Base-by-base conservation (phyloP, 1,140 invertebrate species). In the Halesus radiatus region DNA sequence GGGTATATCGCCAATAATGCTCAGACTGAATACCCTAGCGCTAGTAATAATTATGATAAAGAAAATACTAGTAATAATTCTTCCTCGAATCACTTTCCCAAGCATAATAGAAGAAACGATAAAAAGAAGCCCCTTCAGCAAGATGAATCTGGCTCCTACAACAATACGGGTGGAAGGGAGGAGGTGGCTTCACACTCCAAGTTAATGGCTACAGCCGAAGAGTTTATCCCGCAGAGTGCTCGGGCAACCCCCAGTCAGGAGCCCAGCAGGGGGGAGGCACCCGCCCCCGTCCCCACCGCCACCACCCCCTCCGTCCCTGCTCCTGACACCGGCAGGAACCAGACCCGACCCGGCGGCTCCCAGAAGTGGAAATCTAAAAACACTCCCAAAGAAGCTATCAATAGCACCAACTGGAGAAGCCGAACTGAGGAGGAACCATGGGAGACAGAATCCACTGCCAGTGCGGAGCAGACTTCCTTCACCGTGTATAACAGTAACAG, bases 171-270 rank as follows among this genome's bases (percentile, higher is more conserved):
- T 54, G n/a, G 37, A 5, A 50, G 52, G 1, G 50, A 53, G 22
- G 85, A 88, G 52, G 78, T 89, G 66, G 85, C 87, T 68, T 85
- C 86, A 32, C 87, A 87, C 81, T 90, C 88, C 5, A 90, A 87
- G 60, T 84, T 90, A 18, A 88, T 87, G 26, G 84, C 89, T 54
- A 90, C 89, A 58, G 89, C 89, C 70, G 85, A 85, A 58, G 89
- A 90, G 85, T 90, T 90, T 87, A 87, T 90, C 70, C 89, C 89
- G 74, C 88, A 88, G 85, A 84, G 86, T 60, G 87, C 81, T 15
- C 20, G 23, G 18, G 29, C 8, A 60, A 10, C 32, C 13, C n/a
- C 64, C 64, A 15, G n/a, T 13, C n/a, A 32, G 15, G 54, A 56
- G n/a, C n/a, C 54, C 1, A 0, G 4, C 5, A 4, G 18, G 22